phyloP scores from a whole-genome alignment of 2,888 invertebrate species.

The Drosophila cognata region DNA sequence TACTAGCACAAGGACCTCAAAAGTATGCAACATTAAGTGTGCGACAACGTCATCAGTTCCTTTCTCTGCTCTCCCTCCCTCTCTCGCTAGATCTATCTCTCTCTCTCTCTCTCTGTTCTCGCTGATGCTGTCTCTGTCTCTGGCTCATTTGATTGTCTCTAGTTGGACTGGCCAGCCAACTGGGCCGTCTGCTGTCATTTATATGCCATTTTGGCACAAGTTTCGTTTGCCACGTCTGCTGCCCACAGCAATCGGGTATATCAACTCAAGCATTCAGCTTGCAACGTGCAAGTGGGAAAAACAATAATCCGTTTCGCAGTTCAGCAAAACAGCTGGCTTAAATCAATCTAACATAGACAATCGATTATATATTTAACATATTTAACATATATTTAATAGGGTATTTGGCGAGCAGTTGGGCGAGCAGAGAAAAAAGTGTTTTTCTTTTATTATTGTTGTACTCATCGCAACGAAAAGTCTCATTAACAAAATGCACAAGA shows the following conservation, averaged over 20 bases:
- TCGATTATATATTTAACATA: not conserved
- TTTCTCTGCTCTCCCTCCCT: not conserved
- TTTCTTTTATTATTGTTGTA: slow-evolving; percentile 35
- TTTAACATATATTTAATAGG: not conserved
- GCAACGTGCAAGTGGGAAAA: not conserved
- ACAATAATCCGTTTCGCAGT: not conserved
- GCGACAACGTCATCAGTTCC: slow-evolving; percentile 49
- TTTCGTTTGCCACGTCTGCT: slow-evolving; percentile 46
- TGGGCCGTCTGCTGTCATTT: slow-evolving; percentile 44
- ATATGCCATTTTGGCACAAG: slow-evolving; percentile 70
- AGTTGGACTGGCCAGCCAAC: slow-evolving; percentile 23
- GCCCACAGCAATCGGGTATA: not conserved
- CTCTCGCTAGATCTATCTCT: not conserved
- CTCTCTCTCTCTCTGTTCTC: not conserved
- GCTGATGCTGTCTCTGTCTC: not conserved
- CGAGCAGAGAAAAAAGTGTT: not conserved
- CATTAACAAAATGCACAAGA: slow-evolving; percentile 64
- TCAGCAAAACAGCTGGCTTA: not conserved
- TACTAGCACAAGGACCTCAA: slow-evolving; percentile 78
- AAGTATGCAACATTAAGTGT: slow-evolving; percentile 78
- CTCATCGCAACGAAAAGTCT: slow-evolving; percentile 45
- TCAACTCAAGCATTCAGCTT: not conserved
- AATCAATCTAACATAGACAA: not conserved
- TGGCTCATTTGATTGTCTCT: not conserved
- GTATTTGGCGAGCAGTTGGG: slow-evolving; percentile 1